phyloP scores from a whole-genome alignment of 1,140 invertebrate species.

The Ceratina japonica region DNA sequence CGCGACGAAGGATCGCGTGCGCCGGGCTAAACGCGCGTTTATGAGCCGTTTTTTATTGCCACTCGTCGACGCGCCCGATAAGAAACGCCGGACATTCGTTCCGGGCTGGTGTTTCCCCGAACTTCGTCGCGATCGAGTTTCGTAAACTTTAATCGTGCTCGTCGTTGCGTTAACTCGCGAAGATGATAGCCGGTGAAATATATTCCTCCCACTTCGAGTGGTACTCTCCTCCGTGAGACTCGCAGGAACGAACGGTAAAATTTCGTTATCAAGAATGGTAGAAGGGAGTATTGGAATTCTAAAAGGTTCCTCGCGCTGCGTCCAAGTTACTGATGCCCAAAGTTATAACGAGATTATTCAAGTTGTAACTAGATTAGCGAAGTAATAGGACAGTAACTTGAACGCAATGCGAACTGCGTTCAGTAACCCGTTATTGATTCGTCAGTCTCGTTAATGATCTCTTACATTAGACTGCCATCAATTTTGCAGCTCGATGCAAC shows the following conservation, averaged over 20 bases:
- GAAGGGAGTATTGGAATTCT: background rate
- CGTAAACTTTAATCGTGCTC: too few relatives aligned
- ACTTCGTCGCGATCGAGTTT: too few relatives aligned
- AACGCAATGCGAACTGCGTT: background rate
- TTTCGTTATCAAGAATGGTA: background rate
- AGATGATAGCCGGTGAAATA: too few relatives aligned
- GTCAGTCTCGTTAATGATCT: background rate
- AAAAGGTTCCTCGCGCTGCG: background rate
- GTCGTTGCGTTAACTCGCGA: too few relatives aligned
- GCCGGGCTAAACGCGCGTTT: too few relatives aligned
- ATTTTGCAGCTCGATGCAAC: too few relatives aligned
- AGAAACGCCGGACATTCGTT: background rate
- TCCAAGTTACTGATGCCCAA: too few relatives aligned
- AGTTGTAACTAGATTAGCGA: background rate
- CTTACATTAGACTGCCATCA: background rate
- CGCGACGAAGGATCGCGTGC: too few relatives aligned
- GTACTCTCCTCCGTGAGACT: too few relatives aligned
- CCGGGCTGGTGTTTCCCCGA: background rate
- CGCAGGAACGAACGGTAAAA: too few relatives aligned
- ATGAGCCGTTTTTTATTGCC: background rate
- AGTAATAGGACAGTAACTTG: background rate
- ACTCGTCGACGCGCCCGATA: background rate
- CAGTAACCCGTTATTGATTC: constrained; percentile 4
- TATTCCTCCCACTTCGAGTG: too few relatives aligned
- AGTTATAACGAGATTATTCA: too few relatives aligned